A percentile compares a stretch with the other conserved stretches of the same genome.
Evolutionary conservation across 2,888 invertebrate genomes (phyloP).

Genomic region (Craniophora ligustri): DNA sequence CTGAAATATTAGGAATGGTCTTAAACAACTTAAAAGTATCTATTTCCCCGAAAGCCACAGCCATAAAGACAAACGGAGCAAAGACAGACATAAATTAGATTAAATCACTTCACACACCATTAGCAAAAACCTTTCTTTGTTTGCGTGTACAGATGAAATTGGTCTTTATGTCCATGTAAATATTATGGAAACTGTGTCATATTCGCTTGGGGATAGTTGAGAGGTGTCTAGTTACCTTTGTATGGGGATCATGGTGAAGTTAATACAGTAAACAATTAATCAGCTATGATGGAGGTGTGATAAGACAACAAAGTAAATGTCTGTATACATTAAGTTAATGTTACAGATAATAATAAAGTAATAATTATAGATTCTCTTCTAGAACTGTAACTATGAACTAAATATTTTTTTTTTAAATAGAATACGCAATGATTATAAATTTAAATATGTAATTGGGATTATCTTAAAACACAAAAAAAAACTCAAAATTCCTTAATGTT

Average conservation of each 20-base stretch:
- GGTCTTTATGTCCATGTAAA: slow-evolving; percentile 48
- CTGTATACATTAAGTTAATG: not conserved
- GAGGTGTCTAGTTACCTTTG: slow-evolving; percentile 59
- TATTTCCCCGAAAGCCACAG: slow-evolving; percentile 54
- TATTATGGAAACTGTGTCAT: slow-evolving; percentile 25
- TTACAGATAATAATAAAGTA: not conserved
- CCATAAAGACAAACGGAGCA: slow-evolving; percentile 67
- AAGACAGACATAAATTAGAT: slow-evolving; percentile 73
- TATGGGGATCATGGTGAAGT: slow-evolving; percentile 42
- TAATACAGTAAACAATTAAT: slow-evolving; percentile 70
- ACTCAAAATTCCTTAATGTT: too few relatives aligned
- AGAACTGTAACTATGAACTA: too few relatives aligned
- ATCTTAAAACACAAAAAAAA: too few relatives aligned
- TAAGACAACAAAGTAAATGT: slow-evolving; percentile 44
- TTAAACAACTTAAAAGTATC: slow-evolving; percentile 63
- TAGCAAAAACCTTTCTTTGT: slow-evolving; percentile 69
- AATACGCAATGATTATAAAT: too few relatives aligned
- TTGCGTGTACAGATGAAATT: slow-evolving; percentile 55
- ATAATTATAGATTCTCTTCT: not conserved
- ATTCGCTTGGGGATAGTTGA: slow-evolving; percentile 47
- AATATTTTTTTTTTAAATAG: too few relatives aligned
- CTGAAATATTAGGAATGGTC: slow-evolving; percentile 46
- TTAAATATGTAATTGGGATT: too few relatives aligned
- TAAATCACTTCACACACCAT: slow-evolving; percentile 81
- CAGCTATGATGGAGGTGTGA: slow-evolving; percentile 70